Percentiles rank a stretch among this genome's conserved stretches.
These are phyloP conservation scores for Phaethornis superciliosus DNA, from an alignment of 2,113 vertebrate genomes.

Conservation along the genomic window DNA sequence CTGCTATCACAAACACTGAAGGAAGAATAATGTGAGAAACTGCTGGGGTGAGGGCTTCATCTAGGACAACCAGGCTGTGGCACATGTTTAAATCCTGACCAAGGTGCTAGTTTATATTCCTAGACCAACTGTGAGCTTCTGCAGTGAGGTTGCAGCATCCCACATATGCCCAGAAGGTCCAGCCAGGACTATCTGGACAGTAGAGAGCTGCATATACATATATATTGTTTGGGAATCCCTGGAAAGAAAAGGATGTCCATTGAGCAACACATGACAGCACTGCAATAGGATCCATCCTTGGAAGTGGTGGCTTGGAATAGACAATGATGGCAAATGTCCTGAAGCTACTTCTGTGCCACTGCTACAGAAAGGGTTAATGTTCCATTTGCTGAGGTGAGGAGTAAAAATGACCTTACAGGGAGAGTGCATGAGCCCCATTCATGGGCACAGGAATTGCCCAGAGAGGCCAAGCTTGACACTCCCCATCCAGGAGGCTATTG, in stretches of 20 bases:
- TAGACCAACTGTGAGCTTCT: background rate
- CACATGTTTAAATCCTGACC: background rate
- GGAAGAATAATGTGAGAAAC: background rate
- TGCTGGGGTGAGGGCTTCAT: background rate
- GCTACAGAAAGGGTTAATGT: background rate
- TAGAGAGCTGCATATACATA: background rate
- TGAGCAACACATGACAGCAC: accelerated
- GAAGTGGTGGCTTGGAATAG: background rate
- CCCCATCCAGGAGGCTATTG: background rate
- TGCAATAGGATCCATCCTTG: background rate
- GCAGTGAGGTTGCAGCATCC: background rate
- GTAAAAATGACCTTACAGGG: background rate
- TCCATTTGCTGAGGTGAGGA: background rate
- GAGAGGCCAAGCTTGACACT: background rate
- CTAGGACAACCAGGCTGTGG: background rate
- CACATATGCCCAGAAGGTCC: background rate
- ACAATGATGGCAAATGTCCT: background rate
- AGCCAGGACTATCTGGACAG: background rate
- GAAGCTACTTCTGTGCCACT: background rate
- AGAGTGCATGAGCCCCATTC: background rate
- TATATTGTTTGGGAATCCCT: background rate
- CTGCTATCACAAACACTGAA: background rate
- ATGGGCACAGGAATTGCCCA: background rate
- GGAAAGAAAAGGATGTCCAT: background rate
- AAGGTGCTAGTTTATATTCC: background rate